Evolutionary conservation across 2,888 invertebrate species (phyloP).

Genomic region (Acronicta aceris): DNA sequence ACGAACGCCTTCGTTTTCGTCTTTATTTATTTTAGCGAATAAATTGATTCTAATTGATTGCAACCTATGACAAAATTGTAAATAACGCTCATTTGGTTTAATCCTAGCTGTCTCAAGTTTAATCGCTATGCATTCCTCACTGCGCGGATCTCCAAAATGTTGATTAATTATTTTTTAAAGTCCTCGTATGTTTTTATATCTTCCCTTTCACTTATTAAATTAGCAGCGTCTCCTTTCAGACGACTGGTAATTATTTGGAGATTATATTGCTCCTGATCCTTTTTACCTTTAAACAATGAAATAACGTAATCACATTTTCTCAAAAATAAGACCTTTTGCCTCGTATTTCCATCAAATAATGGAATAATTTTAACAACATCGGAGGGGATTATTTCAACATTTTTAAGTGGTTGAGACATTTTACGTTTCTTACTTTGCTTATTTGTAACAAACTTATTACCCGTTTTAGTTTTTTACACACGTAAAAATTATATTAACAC

Average conservation of each 20-base stretch:
- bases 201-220: conserved; percentile 23
- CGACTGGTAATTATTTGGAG: conserved; percentile 26
- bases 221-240: conserved; percentile 25
- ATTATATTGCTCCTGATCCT: conserved; percentile 21
- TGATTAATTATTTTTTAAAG: conserved; percentile 14
- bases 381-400: background rate
- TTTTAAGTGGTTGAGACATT: background rate
- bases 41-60: conserved; percentile 13
- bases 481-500: too few relatives aligned
- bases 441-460: too few relatives aligned
- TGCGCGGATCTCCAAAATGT: conserved; percentile 27
- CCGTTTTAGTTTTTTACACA: too few relatives aligned
- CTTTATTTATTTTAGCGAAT: background rate
- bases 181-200: conserved; percentile 26
- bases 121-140: conserved; percentile 22
- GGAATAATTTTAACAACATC: background rate
- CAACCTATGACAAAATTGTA: conserved; percentile 38
- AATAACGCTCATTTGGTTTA: conserved; percentile 20
- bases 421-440: background rate
- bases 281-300: background rate
- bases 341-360: too few relatives aligned
- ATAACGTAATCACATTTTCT: conserved; percentile 27
- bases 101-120: conserved; percentile 30
- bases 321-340: background rate
- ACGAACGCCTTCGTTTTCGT: background rate